These are phyloP conservation scores for Pimephales promelas DNA, from an alignment of 2,113 vertebrate species.

Conservation along the genomic window DNA sequence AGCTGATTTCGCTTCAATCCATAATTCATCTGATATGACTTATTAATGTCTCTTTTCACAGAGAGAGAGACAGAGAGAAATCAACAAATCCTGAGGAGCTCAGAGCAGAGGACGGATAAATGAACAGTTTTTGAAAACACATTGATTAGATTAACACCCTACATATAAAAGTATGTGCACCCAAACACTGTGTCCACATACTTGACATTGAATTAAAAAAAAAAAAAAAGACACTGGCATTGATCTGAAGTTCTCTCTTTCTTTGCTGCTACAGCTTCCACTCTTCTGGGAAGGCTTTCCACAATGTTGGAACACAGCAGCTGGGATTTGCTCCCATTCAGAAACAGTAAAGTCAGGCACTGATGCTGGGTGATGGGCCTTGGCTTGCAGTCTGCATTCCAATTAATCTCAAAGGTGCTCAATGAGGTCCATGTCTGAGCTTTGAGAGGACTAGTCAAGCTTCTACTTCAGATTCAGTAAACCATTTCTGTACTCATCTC, in stretches of 20 bases:
- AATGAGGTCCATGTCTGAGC: background rate
- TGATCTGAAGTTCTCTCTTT: background rate
- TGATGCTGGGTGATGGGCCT: constrained; percentile 6
- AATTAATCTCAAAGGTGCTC: constrained; percentile 8
- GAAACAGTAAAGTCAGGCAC: background rate
- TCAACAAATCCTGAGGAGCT: constrained; percentile 7
- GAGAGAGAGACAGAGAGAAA: constrained; percentile 20
- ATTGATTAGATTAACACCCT: background rate
- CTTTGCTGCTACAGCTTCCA: background rate
- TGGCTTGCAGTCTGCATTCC: constrained; percentile 5
- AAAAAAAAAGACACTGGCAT: background rate
- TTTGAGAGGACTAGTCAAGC: background rate
- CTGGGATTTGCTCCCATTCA: background rate
- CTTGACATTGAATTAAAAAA: background rate
- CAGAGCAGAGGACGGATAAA: background rate
- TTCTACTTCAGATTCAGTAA: background rate
- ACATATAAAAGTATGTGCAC: background rate
- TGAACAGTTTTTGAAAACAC: background rate
- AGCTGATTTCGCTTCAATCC: constrained; percentile 36
- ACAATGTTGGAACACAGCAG: background rate
- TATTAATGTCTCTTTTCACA: constrained; percentile 36
- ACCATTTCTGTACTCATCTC: background rate
- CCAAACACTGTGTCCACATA: background rate
- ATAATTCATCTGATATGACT: constrained; percentile 46
- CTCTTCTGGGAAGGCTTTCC: constrained; percentile 8